A percentile compares a stretch with the other conserved stretches of the same genome.
These are phyloP conservation scores for Aleiodes alternator DNA, from an alignment of 2,888 invertebrate species.

Conservation along the genomic window DNA sequence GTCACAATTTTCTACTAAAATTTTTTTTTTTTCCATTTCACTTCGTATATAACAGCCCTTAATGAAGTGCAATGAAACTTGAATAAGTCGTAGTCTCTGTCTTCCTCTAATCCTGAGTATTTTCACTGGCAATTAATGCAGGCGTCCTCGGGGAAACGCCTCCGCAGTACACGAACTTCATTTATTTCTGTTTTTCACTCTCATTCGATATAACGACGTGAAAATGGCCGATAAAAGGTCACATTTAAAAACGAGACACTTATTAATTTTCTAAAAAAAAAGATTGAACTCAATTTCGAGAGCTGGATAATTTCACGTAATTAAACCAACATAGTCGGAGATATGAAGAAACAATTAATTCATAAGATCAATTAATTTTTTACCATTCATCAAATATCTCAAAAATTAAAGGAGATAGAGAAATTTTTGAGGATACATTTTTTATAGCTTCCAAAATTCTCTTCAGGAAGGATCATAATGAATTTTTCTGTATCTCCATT, in stretches of 20 bases:
- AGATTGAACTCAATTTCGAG: background rate
- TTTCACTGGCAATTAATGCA: slow-evolving; percentile 66
- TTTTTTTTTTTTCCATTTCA: slow-evolving; percentile 2
- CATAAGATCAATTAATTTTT: background rate
- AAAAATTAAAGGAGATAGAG: too few relatives aligned
- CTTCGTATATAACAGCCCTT: slow-evolving; percentile 47
- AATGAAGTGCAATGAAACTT: slow-evolving; percentile 65
- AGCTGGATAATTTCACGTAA: background rate
- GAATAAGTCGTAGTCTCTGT: slow-evolving; percentile 40
- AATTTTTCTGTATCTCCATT: too few relatives aligned
- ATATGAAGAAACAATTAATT: background rate
- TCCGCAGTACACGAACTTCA: slow-evolving; percentile 32
- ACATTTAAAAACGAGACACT: slow-evolving; percentile 10
- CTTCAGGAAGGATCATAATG: too few relatives aligned
- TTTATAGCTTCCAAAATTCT: too few relatives aligned
- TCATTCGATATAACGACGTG: slow-evolving; percentile 34
- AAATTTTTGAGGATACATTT: too few relatives aligned
- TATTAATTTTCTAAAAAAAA: slow-evolving; percentile 8
- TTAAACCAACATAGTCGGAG: background rate
- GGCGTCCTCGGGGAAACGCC: slow-evolving; percentile 57
- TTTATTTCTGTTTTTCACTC: background rate
- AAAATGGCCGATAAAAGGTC: slow-evolving; percentile 51
- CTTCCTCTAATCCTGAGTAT: slow-evolving; percentile 51
- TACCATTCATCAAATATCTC: background rate
- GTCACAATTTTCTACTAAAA: slow-evolving; percentile 20